Base-by-base conservation (phyloP, 2,888 invertebrate genomes). In the Oegoconia quadripuncta region DNA sequence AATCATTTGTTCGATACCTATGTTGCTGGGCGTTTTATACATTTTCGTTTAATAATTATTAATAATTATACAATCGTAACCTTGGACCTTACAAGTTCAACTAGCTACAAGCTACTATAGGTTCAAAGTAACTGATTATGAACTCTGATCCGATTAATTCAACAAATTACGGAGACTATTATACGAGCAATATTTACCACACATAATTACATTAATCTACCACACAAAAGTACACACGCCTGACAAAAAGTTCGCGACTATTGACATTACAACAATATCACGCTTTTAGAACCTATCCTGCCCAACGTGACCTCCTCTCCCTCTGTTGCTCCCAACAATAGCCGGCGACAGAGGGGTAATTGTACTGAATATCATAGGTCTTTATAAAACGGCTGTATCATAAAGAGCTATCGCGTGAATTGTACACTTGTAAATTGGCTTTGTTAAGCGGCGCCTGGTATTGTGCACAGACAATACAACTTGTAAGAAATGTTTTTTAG, bases 401-500 rank as follows among this genome's bases (percentile, higher is more conserved):
- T 86, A 86, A 83, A 86, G 78, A 83, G 75, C 76, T 79, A 84
- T 82, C 74, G 72, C 69, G 70, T 83, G 83, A 84, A 86, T 81
- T 74, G 80, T 84, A 84, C 86, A 87, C 86, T 86, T 86, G 86
- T 86, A 83, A 74, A 74, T 65, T 66, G 59, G 73, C 77, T 76
- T 86, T 86, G 86, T 86, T 79, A 78, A 60, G 56, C 64, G 82
- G 77, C 81, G 86, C 79, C 70, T 78, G 81, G 74, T 76, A 82
- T 84, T 86, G 83, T 84, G 47, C 50, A 67, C 81, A 83, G 74
- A 87, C 86, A 87, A 87, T 87, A 72, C 74, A 76, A 82, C 78
- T 83, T 84, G 83, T 77, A 84, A 86, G 87, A 74, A 84, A 80
- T 74, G 80, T 82, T 86, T 86, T 87, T 87, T 86, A 84, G 81